A percentile compares a stretch with the other conserved stretches of the same genome.
Evolutionary conservation across 1,140 invertebrate genomes (phyloP).

Genomic region (Oryzaephilus surinamensis): DNA sequence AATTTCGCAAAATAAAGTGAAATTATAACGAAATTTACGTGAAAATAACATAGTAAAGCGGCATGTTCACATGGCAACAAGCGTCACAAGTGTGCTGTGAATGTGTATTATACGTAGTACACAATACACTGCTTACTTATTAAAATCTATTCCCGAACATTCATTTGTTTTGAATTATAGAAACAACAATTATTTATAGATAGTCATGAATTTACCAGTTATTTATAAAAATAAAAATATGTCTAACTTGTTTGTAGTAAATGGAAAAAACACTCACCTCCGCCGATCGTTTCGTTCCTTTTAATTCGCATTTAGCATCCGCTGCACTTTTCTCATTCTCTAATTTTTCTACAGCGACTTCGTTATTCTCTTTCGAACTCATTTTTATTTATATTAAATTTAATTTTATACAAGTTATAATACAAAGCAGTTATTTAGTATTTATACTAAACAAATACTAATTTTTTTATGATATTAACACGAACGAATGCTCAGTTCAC

Average conservation of each 20-base stretch:
- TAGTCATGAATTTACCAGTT: too few relatives aligned
- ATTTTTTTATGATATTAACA: too few relatives aligned
- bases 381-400: conserved; percentile 49
- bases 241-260: neutral
- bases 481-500: conserved; percentile 45
- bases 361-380: conserved; percentile 77
- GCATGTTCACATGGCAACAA: conserved; percentile 24
- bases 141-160: neutral
- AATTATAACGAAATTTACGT: neutral
- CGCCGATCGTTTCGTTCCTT: conserved; percentile 76
- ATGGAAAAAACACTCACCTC: conserved; percentile 55
- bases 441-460: conserved; percentile 13
- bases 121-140: neutral
- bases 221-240: too few relatives aligned
- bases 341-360: conserved; percentile 70
- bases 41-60: neutral
- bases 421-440: neutral
- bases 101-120: neutral
- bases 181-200: neutral
- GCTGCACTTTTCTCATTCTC: conserved; percentile 59
- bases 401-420: conserved; percentile 32
- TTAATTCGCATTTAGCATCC: conserved; percentile 69
- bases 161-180: neutral
- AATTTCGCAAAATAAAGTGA: neutral
- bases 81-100: too few relatives aligned